Evolutionary conservation across 2,888 invertebrate species (phyloP).

Genomic region (Campopleginae sp.): DNA sequence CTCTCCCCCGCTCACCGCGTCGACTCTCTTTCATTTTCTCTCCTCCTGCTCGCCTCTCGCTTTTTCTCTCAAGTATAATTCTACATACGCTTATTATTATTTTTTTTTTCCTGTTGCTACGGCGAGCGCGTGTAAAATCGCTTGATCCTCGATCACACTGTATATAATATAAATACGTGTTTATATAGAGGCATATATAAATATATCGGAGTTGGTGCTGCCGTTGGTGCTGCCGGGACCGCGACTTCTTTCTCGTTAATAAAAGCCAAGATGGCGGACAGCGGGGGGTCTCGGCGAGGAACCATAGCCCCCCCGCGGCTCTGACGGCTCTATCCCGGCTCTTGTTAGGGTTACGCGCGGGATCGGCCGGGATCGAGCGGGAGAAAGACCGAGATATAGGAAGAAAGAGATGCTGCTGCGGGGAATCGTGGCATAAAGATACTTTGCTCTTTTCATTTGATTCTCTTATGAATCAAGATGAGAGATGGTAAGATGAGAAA

Average conservation of each 20-base stretch:
- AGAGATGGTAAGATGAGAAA: slow-evolving; percentile 13
- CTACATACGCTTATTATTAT: neutral
- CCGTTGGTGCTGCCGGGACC: slow-evolving; percentile 49
- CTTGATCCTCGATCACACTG: slow-evolving; percentile 62
- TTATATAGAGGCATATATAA: slow-evolving; percentile 9
- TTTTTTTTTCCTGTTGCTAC: neutral
- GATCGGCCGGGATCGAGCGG: slow-evolving; percentile 57
- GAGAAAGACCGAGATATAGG: slow-evolving; percentile 70
- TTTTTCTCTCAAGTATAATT: slow-evolving; percentile 5
- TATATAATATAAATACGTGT: slow-evolving; percentile 19
- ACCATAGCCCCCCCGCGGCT: slow-evolving; percentile 82
- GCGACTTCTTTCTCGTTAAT: slow-evolving; percentile 82
- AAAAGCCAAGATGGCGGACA: slow-evolving; percentile 83
- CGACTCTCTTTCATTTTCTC: neutral
- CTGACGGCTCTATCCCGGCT: slow-evolving; percentile 84
- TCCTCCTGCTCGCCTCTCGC: neutral
- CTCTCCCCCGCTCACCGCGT: neutral
- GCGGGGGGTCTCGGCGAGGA: slow-evolving; percentile 81
- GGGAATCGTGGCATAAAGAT: neutral
- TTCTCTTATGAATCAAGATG: slow-evolving; percentile 20
- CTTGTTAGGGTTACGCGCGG: slow-evolving; percentile 76
- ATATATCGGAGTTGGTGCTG: slow-evolving; percentile 50
- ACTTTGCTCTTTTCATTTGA: slow-evolving; percentile 49
- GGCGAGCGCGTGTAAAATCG: slow-evolving; percentile 39
- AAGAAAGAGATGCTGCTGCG: slow-evolving; percentile 69